Base-by-base conservation (phyloP, 2,113 vertebrate genomes). In the Datnioides undecimradiatus region DNA sequence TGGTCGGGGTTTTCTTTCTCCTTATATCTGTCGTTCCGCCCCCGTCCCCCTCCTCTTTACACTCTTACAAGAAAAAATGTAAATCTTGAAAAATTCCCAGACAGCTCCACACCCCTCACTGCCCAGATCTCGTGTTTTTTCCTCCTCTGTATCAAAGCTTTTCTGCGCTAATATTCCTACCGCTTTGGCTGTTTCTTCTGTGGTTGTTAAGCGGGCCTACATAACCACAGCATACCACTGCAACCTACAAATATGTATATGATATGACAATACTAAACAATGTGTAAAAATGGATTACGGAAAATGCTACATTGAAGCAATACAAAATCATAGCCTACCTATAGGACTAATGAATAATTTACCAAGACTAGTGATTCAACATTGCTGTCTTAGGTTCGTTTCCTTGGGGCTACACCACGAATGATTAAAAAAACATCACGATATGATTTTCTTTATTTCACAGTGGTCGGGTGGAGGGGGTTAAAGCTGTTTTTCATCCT, bases 361-460 rank as follows among this genome's bases (percentile, higher is more conserved):
- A 91, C 73, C 81, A 77, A 70, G 52, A 89, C 85, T 87, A 91
- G 90, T 91, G 88, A 88, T 88, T 91, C 84, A 85, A 86, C 86
- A 92, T 92, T 76, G 88, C 87, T 84, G 79, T 85, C 72, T 79
- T 65, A 81, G 88, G 88, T 84, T 82, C 74, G 64, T 84, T 85
- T 91, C 87, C 86, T 87, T n/a, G 34, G 80, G 88, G 89, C 82
- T 82, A 85, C 86, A 88, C 86, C 72, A 81, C 72, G 51, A 88
- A 92, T 82, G 79, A 84, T 82, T 73, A 55, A 82, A 87, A 80
- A 78, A 83, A 83, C 77, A 87, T 82, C 73, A 52, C 65, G 79
- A 84, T 7, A 36, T 34, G 52, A 63, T 78, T 65, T 40, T 77
- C 45, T 84, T 82, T 46, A 70, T 77, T 74, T 88, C 87, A 89